A percentile compares a stretch with the other conserved stretches of the same genome.
Conservation (phyloP, 2,888 invertebrate genomes). For the Cryptophagus acutangulus region DNA sequence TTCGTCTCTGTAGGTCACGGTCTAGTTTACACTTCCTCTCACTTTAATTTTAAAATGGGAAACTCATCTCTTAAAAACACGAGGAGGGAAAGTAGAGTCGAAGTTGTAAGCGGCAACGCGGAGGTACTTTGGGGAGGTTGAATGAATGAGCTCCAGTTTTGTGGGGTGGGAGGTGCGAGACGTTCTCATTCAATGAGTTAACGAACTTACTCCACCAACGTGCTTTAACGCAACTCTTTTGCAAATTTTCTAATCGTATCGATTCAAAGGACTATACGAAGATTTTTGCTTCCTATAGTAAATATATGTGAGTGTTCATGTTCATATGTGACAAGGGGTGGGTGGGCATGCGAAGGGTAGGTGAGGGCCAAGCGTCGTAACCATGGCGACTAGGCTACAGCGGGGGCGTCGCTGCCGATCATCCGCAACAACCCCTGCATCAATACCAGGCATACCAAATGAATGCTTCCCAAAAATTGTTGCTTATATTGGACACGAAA, state of each 20-base stretch:
- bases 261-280: too few species aligned
- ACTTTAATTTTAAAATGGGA: constrained; percentile 47
- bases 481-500: constrained; percentile 22
- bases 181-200: constrained; percentile 37
- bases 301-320: constrained; percentile 32
- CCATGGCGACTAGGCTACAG: constrained; percentile 41
- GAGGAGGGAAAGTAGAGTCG: constrained; percentile 33
- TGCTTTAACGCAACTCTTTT: too few species aligned
- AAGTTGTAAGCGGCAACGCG: constrained; percentile 26
- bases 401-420: constrained; percentile 46
- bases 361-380: constrained; percentile 27
- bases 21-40: constrained; percentile 45
- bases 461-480: constrained; percentile 24
- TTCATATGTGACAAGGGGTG: constrained; percentile 42
- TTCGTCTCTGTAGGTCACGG: constrained; percentile 43
- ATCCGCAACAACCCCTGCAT: constrained; percentile 47
- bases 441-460: constrained; percentile 39
- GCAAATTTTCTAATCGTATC: too few species aligned
- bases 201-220: constrained; percentile 32
- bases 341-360: constrained; percentile 16
- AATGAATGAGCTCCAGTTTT: constrained; percentile 28
- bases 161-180: constrained; percentile 23
- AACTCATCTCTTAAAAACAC: constrained; percentile 47
- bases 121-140: constrained; percentile 17
- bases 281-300: not conserved